These are phyloP conservation scores for Eurytoma californica DNA, from an alignment of 2,888 invertebrate species.

Conservation along the genomic window DNA sequence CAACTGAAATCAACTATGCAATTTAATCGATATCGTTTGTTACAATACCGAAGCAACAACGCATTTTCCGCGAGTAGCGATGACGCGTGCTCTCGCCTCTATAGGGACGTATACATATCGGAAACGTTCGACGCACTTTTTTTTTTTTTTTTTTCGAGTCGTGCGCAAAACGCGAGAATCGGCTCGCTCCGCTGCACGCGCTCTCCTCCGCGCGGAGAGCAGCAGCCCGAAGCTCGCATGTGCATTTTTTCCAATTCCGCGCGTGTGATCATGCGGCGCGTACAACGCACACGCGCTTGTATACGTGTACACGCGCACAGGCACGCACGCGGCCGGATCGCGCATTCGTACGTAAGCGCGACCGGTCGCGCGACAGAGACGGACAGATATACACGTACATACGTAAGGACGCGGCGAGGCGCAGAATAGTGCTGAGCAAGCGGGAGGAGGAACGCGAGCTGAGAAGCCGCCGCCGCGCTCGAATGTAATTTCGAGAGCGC, in stretches of 20 bases:
- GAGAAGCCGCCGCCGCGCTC: not conserved
- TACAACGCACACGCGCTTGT: too few relatives aligned
- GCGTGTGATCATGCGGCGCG: not conserved
- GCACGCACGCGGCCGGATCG: constrained; percentile 4
- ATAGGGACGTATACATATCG: too few relatives aligned
- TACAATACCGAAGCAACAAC: not conserved
- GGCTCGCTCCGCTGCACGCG: too few relatives aligned
- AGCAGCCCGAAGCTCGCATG: not conserved
- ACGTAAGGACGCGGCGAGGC: not conserved
- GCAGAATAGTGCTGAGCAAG: constrained; percentile 36
- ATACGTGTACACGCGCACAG: not conserved
- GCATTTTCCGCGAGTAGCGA: not conserved
- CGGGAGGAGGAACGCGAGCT: constrained; percentile 26
- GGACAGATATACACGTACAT: not conserved
- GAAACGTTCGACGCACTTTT: not conserved
- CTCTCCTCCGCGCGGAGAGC: too few relatives aligned
- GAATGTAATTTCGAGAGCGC: constrained; percentile 44
- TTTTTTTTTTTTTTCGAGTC: not conserved
- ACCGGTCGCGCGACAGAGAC: constrained; percentile 5
- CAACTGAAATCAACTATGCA: constrained; percentile 62
- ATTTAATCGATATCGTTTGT: constrained; percentile 61
- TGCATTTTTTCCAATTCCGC: constrained; percentile 17
- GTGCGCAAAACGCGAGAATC: not conserved
- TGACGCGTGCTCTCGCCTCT: too few relatives aligned
- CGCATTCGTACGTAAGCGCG: constrained; percentile 41